phyloP scores from a whole-genome alignment of 2,888 invertebrate species.

The Colostygia pectinataria region DNA sequence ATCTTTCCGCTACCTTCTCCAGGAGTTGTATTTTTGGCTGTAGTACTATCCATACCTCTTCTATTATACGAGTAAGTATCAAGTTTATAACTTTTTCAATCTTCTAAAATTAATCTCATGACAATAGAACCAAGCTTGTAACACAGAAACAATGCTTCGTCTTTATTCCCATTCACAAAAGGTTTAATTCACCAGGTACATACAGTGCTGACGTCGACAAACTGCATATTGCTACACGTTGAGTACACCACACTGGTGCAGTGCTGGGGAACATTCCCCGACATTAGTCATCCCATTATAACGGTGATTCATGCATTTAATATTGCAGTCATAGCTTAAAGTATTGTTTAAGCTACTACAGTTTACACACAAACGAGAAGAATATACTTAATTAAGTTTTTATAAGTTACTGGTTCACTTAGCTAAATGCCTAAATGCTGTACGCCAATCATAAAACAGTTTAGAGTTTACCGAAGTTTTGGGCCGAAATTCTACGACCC shows the following conservation, averaged over 20 bases:
- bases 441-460: too few species aligned
- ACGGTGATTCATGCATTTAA: constrained; percentile 60
- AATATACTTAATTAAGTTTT: too few species aligned
- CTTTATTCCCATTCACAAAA: constrained; percentile 11
- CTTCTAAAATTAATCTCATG: not conserved
- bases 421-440: too few species aligned
- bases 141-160: not conserved
- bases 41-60: too few species aligned
- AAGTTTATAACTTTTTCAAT: not conserved
- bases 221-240: constrained; percentile 76
- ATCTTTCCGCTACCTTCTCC: too few species aligned
- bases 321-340: constrained; percentile 29
- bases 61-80: too few species aligned
- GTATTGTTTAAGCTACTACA: too few species aligned
- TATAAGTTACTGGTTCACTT: too few species aligned
- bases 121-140: not conserved
- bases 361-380: too few species aligned
- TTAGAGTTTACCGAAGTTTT: too few species aligned
- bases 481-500: too few species aligned
- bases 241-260: constrained; percentile 73
- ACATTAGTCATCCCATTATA: constrained; percentile 68
- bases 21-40: too few species aligned
- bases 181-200: constrained; percentile 60
- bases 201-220: constrained; percentile 76
- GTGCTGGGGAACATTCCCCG: constrained; percentile 76